A percentile compares a stretch with the other conserved stretches of the same genome.
phyloP scores from a whole-genome alignment of 1,140 invertebrate species.

The Solenopsis fugax region DNA sequence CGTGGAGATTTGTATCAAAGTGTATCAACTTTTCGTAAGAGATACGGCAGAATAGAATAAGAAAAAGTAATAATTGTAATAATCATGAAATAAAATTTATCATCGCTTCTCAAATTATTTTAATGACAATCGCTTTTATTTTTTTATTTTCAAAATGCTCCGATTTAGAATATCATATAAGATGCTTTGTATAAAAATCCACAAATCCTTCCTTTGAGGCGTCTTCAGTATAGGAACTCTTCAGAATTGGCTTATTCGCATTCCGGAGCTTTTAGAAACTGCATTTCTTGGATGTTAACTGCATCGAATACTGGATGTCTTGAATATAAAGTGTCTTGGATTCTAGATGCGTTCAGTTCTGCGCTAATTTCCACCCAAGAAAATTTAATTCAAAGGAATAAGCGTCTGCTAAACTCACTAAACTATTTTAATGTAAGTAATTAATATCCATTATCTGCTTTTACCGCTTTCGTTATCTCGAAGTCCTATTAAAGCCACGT shows the following conservation, averaged over 20 bases:
- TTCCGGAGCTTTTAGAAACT: not conserved
- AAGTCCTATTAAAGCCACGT: constrained; percentile 41
- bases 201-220: not conserved
- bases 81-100: not conserved
- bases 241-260: constrained; percentile 1
- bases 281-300: constrained; percentile 31
- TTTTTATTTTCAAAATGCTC: not conserved
- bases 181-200: too few species aligned
- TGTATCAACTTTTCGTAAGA: not conserved
- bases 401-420: not conserved
- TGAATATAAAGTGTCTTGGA: constrained; percentile 4
- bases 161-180: not conserved
- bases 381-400: constrained; percentile 20
- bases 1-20: not conserved
- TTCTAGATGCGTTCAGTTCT: not conserved
- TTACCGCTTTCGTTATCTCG: not conserved
- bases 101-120: not conserved
- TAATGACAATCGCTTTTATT: not conserved
- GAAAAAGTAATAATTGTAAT: not conserved
- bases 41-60: not conserved
- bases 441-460: constrained; percentile 40
- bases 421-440: constrained; percentile 11
- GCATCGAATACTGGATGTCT: constrained; percentile 20
- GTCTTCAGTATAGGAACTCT: not conserved
- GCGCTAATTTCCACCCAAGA: not conserved